Evolutionary conservation across 2,113 vertebrate species (phyloP).

Genomic region (Bujurquina vittata): DNA sequence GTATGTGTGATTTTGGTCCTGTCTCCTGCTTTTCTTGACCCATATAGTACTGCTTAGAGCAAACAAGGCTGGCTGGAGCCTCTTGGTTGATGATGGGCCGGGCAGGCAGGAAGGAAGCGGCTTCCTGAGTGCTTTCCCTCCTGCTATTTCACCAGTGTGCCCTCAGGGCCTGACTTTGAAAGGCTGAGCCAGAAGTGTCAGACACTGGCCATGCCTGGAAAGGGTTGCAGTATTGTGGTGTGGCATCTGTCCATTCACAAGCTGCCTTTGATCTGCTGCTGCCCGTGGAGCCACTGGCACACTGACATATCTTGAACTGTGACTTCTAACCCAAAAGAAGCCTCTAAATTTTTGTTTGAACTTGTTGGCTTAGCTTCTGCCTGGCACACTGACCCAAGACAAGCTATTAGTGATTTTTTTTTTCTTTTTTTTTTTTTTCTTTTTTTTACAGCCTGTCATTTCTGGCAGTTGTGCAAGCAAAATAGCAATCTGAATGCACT

Average conservation of each 20-base stretch:
- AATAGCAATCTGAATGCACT: too few relatives aligned
- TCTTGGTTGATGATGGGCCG: slow-evolving; percentile 32
- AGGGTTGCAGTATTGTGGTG: slow-evolving; percentile 35
- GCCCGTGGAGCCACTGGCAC: slow-evolving; percentile 48
- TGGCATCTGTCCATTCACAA: slow-evolving; percentile 49
- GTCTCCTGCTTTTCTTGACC: slow-evolving; percentile 60
- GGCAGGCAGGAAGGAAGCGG: slow-evolving; percentile 83
- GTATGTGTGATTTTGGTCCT: slow-evolving; percentile 7
- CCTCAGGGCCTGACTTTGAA: slow-evolving; percentile 58
- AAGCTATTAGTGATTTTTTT: neutral
- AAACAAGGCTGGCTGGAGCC: slow-evolving; percentile 24
- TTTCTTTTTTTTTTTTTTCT: too few relatives aligned
- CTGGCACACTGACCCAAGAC: slow-evolving; percentile 21
- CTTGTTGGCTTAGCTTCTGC: slow-evolving; percentile 6
- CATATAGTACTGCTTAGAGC: slow-evolving; percentile 56
- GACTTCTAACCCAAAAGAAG: slow-evolving; percentile 58
- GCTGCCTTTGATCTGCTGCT: slow-evolving; percentile 71
- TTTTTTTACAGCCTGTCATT: too few relatives aligned
- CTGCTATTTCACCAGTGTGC: slow-evolving; percentile 63
- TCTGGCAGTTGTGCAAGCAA: too few relatives aligned
- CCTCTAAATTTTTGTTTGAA: slow-evolving; percentile 61
- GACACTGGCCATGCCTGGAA: slow-evolving; percentile 62
- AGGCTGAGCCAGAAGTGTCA: slow-evolving; percentile 50
- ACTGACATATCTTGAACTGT: slow-evolving; percentile 64
- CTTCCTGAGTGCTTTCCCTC: slow-evolving; percentile 80